phyloP scores from a whole-genome alignment of 2,113 vertebrate species.

The Pimephales promelas region DNA sequence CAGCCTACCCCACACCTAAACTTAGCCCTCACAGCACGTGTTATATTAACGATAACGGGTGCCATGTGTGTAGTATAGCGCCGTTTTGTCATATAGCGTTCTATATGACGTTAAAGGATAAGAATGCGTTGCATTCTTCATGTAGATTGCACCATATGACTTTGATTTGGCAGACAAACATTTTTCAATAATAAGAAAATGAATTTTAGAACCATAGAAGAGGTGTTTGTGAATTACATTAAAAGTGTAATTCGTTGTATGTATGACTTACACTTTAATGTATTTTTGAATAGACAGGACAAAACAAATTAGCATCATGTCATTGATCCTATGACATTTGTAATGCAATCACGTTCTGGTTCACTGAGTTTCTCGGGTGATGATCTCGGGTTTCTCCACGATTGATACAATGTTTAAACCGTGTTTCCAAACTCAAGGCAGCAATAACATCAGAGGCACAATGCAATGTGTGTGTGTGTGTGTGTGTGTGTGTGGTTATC shows the following conservation, averaged over 20 bases:
- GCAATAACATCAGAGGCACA: conserved; percentile 6
- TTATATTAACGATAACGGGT: too few species aligned
- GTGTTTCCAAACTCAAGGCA: neutral
- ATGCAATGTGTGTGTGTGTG: neutral
- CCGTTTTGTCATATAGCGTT: too few species aligned
- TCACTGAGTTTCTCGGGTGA: neutral
- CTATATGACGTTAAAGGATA: too few species aligned
- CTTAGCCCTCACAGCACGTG: too few species aligned
- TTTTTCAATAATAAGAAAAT: neutral
- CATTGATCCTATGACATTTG: neutral
- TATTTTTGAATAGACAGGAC: neutral
- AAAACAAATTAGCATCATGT: neutral
- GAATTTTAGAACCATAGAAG: neutral
- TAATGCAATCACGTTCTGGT: neutral
- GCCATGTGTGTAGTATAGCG: too few species aligned
- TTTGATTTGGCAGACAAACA: too few species aligned
- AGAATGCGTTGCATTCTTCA: too few species aligned
- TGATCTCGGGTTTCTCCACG: neutral
- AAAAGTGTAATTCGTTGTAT: neutral
- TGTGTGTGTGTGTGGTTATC: neutral
- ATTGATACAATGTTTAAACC: neutral
- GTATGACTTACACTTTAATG: neutral
- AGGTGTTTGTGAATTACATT: neutral
- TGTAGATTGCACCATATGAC: too few species aligned
- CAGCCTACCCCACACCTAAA: too few species aligned